Base-by-base conservation (phyloP, 2,888 invertebrate species). In the Metellina segmentata region DNA sequence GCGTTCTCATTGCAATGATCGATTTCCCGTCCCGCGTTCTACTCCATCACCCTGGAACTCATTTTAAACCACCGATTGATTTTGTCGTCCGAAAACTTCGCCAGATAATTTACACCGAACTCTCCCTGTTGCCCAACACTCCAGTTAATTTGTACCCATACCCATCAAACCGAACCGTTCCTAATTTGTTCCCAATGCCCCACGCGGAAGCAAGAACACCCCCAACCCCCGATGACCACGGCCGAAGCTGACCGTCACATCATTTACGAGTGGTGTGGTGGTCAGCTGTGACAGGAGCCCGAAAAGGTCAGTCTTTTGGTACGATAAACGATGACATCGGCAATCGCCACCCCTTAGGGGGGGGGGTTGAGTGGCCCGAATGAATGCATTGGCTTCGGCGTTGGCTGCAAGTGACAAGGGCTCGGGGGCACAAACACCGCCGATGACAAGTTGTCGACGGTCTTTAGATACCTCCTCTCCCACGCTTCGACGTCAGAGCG, bases 361-460 rank as follows among this genome's bases (percentile, higher is more conserved):
- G n/a, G 48, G 78, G 81, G 72, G 72, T 74, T 70, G 82, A 82
- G 89, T 82, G 75, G 71, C 77, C 72, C 61, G 90, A 82, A 91
- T 91, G 91, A 91, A 91, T 87, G 91, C 87, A 88, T 91, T 88
- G 91, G 82, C 83, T 89, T 53, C 83, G 83, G 89, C 52, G 89
- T 82, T 82, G 90, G 70, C 91, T 91, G 91, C 83, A 83, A 88
- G 87, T 91, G 91, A 91, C 91, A 91, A 91, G 82, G 53, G 87
- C 87, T 87, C 82, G 20, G 78, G 91, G 91, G 91, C 79, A 87
- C 87, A 91, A 88, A 91, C 91, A 91, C 91, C 91, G 78, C 82
- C 78, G 86, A 82, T 91, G 91, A 91, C 91, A 91, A 87, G 82
- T 87, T 91, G 91, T 91, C 91, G 91, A 82, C 81, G 88, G 74